Evolutionary conservation across 1,140 invertebrate genomes (phyloP).

Genomic region (Tribolium madens): DNA sequence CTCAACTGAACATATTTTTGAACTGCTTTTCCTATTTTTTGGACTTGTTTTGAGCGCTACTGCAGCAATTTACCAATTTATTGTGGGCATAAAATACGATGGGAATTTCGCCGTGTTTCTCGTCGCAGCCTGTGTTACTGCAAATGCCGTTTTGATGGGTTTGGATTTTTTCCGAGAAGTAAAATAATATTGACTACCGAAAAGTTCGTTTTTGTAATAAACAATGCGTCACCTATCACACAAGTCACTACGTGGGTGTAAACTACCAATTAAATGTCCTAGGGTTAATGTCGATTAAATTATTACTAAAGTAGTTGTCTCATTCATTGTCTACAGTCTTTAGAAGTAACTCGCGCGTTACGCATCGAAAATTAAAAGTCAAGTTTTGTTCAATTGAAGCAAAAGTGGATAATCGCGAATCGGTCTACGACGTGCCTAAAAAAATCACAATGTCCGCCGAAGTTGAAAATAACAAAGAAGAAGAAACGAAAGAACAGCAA

Average conservation of each 20-base stretch:
- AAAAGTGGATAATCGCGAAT: constrained; percentile 38
- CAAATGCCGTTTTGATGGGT: background rate
- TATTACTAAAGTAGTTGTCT: constrained; percentile 17
- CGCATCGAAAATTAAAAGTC: background rate
- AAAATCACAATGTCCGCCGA: constrained; percentile 49
- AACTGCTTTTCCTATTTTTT: background rate
- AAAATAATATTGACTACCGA: background rate
- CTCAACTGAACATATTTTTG: background rate
- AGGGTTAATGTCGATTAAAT: constrained; percentile 43
- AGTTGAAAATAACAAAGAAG: constrained; percentile 55
- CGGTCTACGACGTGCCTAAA: constrained; percentile 51
- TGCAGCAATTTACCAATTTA: background rate
- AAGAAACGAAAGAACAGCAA: constrained; percentile 48
- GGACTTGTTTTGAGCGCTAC: background rate
- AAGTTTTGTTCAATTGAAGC: background rate
- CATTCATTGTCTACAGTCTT: constrained; percentile 25
- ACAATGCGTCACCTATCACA: constrained; percentile 5
- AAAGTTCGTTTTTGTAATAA: background rate
- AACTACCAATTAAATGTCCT: constrained; percentile 18
- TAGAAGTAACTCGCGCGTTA: background rate
- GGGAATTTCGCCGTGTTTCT: background rate
- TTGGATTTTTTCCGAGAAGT: background rate
- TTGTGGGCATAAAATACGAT: background rate
- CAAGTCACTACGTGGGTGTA: background rate
- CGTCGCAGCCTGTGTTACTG: background rate